Evolutionary conservation across 1,140 invertebrate genomes (phyloP), one percentile per base, ranked within the genome.

Genomic region (Lordiphosa stackelbergi): DNA sequence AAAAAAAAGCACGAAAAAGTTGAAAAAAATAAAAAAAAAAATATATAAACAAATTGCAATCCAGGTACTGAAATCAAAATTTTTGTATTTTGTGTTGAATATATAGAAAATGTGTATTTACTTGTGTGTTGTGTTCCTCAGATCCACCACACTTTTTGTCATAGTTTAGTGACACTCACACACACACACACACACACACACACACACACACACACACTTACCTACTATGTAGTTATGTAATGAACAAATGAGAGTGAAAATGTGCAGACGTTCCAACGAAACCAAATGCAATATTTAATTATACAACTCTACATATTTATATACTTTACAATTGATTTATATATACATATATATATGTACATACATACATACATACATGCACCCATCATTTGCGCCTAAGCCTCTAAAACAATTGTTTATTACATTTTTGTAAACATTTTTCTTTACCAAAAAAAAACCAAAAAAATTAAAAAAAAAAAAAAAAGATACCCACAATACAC

Each of bases 281-380:
- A 79, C 75, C 75, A 79, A 79, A 79, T 81, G 75, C 75, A 79
- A 79, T 79, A 79, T 79, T 79, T 81, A 81, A 79, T 81, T 79
- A 79, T 81, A 81, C 74, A 79, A 79, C 54, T 64, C 48, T 24
- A 66, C 56, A 71, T 53, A 74, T 51, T 65, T 60, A 78, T 72
- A 77, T 77, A 78, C 73, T 79, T 79, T 73, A 74, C 73, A 73
- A 75, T 62, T 73, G 56, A 70, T 75, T 75, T 75, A 75, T 75
- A 75, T 70, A 75, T 70, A 75, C 53, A 71, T 68, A 68, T 41
- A 42, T 37, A 53, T 68, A 63, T 71, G 68, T 64, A 57, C 56
- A 54, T 12, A 54, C 10, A 57, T 54, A 74, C 59, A 38, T 69
- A 74, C 59, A 38, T 69, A 69, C 64, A 73, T 62, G 65, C 69